Base-by-base conservation (phyloP, 1,140 invertebrate genomes). In the Orchesella cincta region DNA sequence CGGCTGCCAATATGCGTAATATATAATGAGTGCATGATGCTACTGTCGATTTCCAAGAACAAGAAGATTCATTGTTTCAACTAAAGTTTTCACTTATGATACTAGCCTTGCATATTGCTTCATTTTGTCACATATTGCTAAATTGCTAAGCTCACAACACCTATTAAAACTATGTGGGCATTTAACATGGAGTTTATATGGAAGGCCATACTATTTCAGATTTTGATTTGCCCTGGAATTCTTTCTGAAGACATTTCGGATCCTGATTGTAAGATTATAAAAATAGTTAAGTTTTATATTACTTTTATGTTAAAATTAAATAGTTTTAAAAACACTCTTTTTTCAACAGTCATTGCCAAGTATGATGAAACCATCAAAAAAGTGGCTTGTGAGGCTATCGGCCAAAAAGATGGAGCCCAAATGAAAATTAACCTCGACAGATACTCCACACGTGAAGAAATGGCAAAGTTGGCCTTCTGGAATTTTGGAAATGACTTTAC, bases 401-500 rank as follows among this genome's bases (percentile, higher is more conserved):
- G 1, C 3, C 28, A 67, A 67, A 67, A 8, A 12, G 2, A 67
- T 3, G 26, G 28, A 26, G 8, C 62, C 3, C 26, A 29, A 31
- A 67, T 67, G 62, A 67, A 29, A 14, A 29, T 67, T 23, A 67
- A 67, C 29, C n/a, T 67, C 3, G n/a, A 12, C 23, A 26, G 62
- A 12, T 67, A 67, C 29, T 3, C 62, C 5, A 67, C 26, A 5
- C 62, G 26, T 16, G 26, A 31, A 16, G 62, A 67, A 31, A 29
- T 67, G 31, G 31, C 62, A 1, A 67, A 67, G n/a, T 5, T 67
- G 28, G 31, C 62, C 1, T 67, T 67, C 33, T 67, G 62, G 62
- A 29, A 67, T 33, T 31, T 18, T 31, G 62, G 62, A 5, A 67
- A 67, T 33, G 31, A 67, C 31, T 67, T 67, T 29, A 33, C 3